These are phyloP conservation scores for Phoebastria nigripes DNA, from an alignment of 2,797 vertebrate genomes.

Conservation along the genomic window DNA sequence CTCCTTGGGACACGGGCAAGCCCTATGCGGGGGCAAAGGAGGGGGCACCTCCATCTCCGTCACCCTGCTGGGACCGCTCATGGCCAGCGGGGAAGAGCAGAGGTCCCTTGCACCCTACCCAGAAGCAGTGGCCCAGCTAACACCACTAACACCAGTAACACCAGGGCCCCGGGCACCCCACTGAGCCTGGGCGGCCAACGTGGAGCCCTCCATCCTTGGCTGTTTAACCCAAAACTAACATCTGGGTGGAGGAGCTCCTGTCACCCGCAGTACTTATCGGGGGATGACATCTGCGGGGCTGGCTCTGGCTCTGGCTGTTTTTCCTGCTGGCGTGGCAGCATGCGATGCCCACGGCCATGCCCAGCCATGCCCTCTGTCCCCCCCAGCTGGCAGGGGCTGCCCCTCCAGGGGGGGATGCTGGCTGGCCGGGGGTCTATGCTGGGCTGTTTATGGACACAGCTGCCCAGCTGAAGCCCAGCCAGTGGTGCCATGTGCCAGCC, in stretches of 20 bases:
- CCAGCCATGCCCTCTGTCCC: neutral
- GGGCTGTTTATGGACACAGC: neutral
- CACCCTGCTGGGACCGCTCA: neutral
- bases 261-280: neutral
- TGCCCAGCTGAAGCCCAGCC: neutral
- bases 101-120: neutral
- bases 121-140: neutral
- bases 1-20: neutral
- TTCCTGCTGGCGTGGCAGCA: neutral
- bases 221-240: neutral
- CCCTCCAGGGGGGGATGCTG: neutral
- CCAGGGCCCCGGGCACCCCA: fast-evolving
- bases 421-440: neutral
- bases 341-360: fast-evolving
- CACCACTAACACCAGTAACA: constrained; percentile 49
- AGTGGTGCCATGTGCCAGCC: neutral
- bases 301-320: neutral
- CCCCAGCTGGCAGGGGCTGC: neutral
- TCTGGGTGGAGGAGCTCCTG: neutral
- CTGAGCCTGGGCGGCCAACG: neutral
- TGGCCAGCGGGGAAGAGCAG: fast-evolving
- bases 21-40: fast-evolving
- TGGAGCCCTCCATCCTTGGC: neutral
- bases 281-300: fast-evolving
- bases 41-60: neutral